Base-by-base conservation (phyloP, 2,888 invertebrate genomes). In the Pelosia muscerda region DNA sequence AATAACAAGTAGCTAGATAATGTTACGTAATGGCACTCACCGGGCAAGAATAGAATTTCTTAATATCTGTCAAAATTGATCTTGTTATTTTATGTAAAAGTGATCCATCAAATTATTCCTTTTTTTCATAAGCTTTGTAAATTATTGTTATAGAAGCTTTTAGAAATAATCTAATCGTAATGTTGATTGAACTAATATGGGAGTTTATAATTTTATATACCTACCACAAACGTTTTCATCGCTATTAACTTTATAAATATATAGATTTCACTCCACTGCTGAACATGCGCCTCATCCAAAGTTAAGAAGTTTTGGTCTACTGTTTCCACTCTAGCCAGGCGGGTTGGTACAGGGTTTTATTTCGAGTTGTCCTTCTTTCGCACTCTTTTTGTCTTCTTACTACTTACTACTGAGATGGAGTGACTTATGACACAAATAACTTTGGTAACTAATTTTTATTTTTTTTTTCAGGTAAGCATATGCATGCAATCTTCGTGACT, bases 401-500 rank as follows among this genome's bases (percentile, higher is more conserved):
- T n/a, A n/a, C n/a, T n/a, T n/a, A n/a, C n/a, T n/a, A n/a, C n/a
- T n/a, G n/a, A n/a, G n/a, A n/a, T n/a, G n/a, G n/a, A n/a, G n/a
- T n/a, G n/a, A n/a, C n/a, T n/a, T n/a, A n/a, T n/a, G n/a, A n/a
- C n/a, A n/a, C n/a, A n/a, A n/a, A n/a, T n/a, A n/a, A n/a, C n/a
- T n/a, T n/a, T n/a, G n/a, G n/a, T 23, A 54, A n/a, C 31, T 31
- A 31, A 54, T 31, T 53, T n/a, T 49, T 49, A 23, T 68, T 68
- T 68, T 68, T 70, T 78, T 69, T 79, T 76, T 58, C 81, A 85
- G 85, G 85, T 85, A 85, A 84, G 83, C 67, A 34, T 66, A 26
- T 59, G 10, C 8, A 68, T 58, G 49, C 69, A 66, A 69, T 73
- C 25, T 66, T 61, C 54, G 65, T 60, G 65, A 19, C 60, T 71